Evolutionary conservation across 2,113 vertebrate species (phyloP).

Genomic region (Oncorhynchus mykiss): DNA sequence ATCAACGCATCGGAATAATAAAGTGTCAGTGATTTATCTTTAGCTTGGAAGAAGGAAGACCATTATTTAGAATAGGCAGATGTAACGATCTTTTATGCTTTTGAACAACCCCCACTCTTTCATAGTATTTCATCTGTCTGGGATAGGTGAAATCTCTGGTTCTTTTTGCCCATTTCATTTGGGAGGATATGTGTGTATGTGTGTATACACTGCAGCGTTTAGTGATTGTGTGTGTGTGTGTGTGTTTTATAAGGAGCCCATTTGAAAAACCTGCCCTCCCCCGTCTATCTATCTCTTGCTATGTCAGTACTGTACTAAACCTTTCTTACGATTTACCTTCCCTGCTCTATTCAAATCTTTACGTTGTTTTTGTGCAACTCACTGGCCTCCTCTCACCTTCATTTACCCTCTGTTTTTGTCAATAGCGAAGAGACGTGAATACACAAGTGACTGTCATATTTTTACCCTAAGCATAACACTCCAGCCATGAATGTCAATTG

Average conservation of each 20-base stretch:
- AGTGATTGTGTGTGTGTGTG: not conserved
- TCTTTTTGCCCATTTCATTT: not conserved
- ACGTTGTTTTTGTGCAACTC: too few species aligned
- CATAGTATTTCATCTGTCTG: not conserved
- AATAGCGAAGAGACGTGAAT: too few species aligned
- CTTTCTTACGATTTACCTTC: too few species aligned
- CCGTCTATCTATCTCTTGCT: not conserved
- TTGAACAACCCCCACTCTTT: not conserved
- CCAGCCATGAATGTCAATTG: not conserved
- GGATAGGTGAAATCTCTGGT: not conserved
- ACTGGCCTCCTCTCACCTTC: too few species aligned
- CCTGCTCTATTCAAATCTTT: too few species aligned
- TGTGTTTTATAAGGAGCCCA: not conserved
- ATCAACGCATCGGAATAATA: not conserved
- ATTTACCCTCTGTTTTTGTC: too few species aligned
- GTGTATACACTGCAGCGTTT: not conserved
- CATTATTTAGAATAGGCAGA: not conserved
- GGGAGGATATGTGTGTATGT: not conserved
- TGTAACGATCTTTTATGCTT: not conserved
- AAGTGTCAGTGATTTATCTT: not conserved
- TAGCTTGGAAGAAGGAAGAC: not conserved
- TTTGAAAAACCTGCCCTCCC: not conserved
- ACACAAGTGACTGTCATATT: too few species aligned
- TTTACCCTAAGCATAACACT: not conserved
- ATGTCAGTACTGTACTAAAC: not conserved